A percentile compares a stretch with the other conserved stretches of the same genome.
Conservation (phyloP, 1,140 invertebrate genomes). For the Tetramorium simillimum region DNA sequence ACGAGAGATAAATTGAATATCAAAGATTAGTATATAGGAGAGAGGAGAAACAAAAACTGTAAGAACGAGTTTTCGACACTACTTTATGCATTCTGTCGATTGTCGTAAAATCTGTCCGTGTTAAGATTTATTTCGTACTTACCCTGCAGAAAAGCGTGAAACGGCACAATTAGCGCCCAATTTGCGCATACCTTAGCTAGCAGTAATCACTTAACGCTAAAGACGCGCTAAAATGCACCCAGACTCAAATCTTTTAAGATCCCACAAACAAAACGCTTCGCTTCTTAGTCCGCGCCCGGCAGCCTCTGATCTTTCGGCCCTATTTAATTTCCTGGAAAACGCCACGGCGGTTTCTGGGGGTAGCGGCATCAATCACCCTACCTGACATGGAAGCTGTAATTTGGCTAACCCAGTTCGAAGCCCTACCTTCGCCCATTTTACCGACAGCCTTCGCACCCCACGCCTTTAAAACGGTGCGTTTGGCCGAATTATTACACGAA, state of each 20-base stretch:
- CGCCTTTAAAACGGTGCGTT: constrained; percentile 69
- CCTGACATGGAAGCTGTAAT: constrained; percentile 85
- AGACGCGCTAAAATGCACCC: constrained; percentile 53
- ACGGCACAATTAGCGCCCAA: constrained; percentile 60
- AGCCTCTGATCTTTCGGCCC: constrained; percentile 72
- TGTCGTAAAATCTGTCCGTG: constrained; percentile 65
- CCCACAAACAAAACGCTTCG: constrained; percentile 18
- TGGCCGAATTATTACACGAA: constrained; percentile 67
- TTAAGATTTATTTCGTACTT: constrained; percentile 55
- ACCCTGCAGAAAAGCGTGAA: not conserved
- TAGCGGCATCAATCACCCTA: constrained; percentile 82
- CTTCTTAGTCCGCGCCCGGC: constrained; percentile 46
- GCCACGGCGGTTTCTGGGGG: constrained; percentile 67
- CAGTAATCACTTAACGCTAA: constrained; percentile 66
- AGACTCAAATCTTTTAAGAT: constrained; percentile 61
- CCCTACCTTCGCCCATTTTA: constrained; percentile 70
- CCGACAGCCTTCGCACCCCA: constrained; percentile 71
- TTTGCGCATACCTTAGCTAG: constrained; percentile 62
- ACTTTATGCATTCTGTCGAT: constrained; percentile 1
- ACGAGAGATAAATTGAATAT: not conserved
- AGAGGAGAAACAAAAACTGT: not conserved
- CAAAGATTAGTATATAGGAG: not conserved
- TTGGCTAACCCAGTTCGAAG: constrained; percentile 81
- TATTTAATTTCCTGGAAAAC: constrained; percentile 84
- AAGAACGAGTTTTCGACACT: not conserved